Percentiles rank a stretch among this genome's conserved stretches.
Conservation (phyloP, 2,113 vertebrate genomes). For the Fukomys damarensis region DNA sequence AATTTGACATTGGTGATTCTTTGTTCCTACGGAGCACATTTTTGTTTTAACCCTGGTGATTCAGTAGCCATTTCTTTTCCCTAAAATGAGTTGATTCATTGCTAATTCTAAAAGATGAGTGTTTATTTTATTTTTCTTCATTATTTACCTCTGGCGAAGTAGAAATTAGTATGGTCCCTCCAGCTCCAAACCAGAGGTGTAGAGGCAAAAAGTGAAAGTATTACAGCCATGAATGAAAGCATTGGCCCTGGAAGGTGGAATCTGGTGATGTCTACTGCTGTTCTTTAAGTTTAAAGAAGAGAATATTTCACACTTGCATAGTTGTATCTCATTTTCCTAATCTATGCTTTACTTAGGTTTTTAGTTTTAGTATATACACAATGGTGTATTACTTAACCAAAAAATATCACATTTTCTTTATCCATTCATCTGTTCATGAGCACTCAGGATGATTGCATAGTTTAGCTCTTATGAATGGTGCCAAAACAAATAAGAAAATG, state of each 20-base stretch:
- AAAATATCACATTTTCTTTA: background rate
- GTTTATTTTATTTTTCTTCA: background rate
- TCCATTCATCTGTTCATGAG: background rate
- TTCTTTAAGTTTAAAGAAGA: background rate
- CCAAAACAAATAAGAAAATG: background rate
- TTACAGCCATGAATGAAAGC: rapidly evolving
- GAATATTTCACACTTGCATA: background rate
- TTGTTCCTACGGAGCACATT: background rate
- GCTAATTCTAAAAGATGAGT: background rate
- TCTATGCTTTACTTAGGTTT: background rate
- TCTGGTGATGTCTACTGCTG: no score
- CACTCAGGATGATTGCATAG: background rate
- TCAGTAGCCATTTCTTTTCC: background rate
- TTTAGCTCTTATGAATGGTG: background rate
- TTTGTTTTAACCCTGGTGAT: background rate
- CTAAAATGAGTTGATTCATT: background rate
- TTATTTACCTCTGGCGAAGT: background rate
- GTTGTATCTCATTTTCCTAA: background rate
- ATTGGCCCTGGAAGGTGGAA: background rate
- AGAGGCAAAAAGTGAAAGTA: rapidly evolving
- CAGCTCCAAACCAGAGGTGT: background rate
- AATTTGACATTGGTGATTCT: background rate
- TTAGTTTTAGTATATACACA: background rate
- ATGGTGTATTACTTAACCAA: background rate
- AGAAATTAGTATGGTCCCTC: background rate